Evolutionary conservation across 2,888 invertebrate genomes (phyloP).

Genomic region (Cremastinae sp.): DNA sequence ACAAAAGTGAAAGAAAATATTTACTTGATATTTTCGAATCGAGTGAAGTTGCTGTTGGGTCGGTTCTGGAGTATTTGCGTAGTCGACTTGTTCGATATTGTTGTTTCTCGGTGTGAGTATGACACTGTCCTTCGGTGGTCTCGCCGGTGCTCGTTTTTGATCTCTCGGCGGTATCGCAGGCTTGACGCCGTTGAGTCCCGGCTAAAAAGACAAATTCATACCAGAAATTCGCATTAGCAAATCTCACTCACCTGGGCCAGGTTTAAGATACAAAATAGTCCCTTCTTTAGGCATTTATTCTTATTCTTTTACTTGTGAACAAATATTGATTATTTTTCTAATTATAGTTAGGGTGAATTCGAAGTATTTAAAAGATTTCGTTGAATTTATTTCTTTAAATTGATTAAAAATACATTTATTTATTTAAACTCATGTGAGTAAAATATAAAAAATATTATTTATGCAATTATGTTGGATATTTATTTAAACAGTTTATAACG

Average conservation of each 20-base stretch:
- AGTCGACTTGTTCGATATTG: constrained; percentile 76
- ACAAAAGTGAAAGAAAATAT: too few species aligned
- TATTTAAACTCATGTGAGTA: too few species aligned
- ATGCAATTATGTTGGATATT: too few species aligned
- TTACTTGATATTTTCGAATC: constrained; percentile 95
- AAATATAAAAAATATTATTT: too few species aligned
- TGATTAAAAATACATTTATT: too few species aligned
- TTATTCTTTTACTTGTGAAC: background rate
- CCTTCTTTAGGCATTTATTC: constrained; percentile 1
- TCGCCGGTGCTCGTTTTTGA: constrained; percentile 85
- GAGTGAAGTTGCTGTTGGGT: constrained; percentile 94
- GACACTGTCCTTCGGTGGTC: constrained; percentile 85
- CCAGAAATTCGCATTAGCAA: constrained; percentile 63
- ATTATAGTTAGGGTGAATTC: too few species aligned
- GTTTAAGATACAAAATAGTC: constrained; percentile 23
- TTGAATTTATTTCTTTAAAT: too few species aligned
- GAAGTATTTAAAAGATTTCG: too few species aligned
- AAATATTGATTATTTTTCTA: too few species aligned
- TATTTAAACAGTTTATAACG: too few species aligned
- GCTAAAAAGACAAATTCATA: constrained; percentile 73
- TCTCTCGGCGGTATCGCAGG: constrained; percentile 86
- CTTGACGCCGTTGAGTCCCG: constrained; percentile 79
- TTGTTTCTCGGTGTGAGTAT: constrained; percentile 81
- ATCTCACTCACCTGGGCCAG: constrained; percentile 47
- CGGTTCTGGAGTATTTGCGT: constrained; percentile 83